phyloP scores from a whole-genome alignment of 2,888 invertebrate species.

The Drosophila ochracea region DNA sequence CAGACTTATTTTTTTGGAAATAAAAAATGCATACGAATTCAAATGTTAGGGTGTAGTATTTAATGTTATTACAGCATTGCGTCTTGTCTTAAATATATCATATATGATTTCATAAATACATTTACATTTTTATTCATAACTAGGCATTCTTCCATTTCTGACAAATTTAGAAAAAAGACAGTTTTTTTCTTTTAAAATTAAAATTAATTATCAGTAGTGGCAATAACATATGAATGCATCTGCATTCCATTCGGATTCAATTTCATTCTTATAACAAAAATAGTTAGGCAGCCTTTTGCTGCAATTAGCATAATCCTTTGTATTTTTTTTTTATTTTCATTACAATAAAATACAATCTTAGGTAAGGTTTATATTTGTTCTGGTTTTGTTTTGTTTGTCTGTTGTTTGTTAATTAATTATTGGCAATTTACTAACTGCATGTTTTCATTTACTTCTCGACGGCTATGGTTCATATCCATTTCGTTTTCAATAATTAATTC shows the following conservation, averaged over 20 bases:
- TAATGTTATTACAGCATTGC: slow-evolving; percentile 80
- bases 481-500: slow-evolving; percentile 50
- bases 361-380: slow-evolving; percentile 70
- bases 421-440: slow-evolving; percentile 81
- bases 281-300: slow-evolving; percentile 55
- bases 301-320: slow-evolving; percentile 42
- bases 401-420: slow-evolving; percentile 65
- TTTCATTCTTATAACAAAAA: slow-evolving; percentile 71
- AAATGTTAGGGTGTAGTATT: slow-evolving; percentile 67
- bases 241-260: slow-evolving; percentile 20
- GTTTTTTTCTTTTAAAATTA: slow-evolving; percentile 58
- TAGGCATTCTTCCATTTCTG: slow-evolving; percentile 57
- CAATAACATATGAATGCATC: slow-evolving; percentile 66
- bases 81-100: slow-evolving; percentile 68
- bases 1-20: background rate
- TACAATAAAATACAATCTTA: slow-evolving; percentile 75
- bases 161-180: slow-evolving; percentile 40
- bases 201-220: slow-evolving; percentile 70
- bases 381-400: slow-evolving; percentile 49
- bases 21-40: slow-evolving; percentile 20
- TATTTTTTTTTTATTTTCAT: slow-evolving; percentile 19
- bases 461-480: slow-evolving; percentile 38
- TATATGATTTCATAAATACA: slow-evolving; percentile 74
- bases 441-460: slow-evolving; percentile 47
- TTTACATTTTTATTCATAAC: slow-evolving; percentile 66